Base-by-base conservation (phyloP, 2,888 invertebrate genomes). In the Achlya flavicornis region DNA sequence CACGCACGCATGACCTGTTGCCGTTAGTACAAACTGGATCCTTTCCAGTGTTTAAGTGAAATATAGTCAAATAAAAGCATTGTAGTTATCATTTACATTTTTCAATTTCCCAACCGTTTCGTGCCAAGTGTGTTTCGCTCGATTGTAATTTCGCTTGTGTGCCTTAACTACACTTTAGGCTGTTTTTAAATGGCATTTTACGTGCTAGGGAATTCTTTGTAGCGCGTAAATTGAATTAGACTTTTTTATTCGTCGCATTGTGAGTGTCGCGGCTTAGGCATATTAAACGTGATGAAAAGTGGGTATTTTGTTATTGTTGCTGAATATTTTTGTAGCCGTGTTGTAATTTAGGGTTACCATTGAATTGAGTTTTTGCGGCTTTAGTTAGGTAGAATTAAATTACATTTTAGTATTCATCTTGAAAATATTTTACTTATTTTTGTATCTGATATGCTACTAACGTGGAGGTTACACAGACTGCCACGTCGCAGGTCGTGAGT, bases 21-120 rank as follows among this genome's bases (percentile, higher is more conserved):
- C 90, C 65, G 72, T 71, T 64, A 26, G 43, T 65, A 77, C 71
- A 73, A 53, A 84, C 89, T 89, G 89, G 89, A 89, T 81, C 78
- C 84, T 80, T 88, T 89, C 90, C 90, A 89, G 89, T 87, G 77
- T 79, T 86, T 86, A 89, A 90, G 85, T 68, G 87, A 88, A 86
- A 87, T 89, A 91, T 85, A 86, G 86, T 88, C 85, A 88, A 89
- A 90, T 89, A 91, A 90, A 89, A 83, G 73, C 86, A 80, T 83
- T 83, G 83, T 81, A 88, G 84, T 92, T 92, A 92, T 90, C 91
- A 92, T 93, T 92, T 89, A 92, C 88, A 92, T 92, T 93, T 93
- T 93, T 93, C 93, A 93, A 92, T 93, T 88, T 83, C 72, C 85
- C 77, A 73, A 79, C 72, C 74, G 68, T 79, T 74, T 77, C 76